These are phyloP conservation scores for Scaptomyza pallida DNA, from an alignment of 1,140 invertebrate genomes.

Conservation along the genomic window DNA sequence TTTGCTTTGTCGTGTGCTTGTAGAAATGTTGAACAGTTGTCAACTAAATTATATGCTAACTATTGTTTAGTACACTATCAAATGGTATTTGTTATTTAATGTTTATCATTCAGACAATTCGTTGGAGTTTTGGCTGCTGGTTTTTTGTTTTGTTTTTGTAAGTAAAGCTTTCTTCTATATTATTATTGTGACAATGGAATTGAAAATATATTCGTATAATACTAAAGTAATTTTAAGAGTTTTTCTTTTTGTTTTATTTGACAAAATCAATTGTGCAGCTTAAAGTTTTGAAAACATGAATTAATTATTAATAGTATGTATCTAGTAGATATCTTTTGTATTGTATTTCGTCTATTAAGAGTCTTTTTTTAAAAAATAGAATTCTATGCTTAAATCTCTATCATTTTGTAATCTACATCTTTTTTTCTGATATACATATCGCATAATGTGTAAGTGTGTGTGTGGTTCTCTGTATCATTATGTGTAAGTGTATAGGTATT, in stretches of 20 bases:
- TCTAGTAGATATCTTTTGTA: conserved; percentile 61
- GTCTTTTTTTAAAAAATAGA: conserved; percentile 82
- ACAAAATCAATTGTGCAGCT: conserved; percentile 68
- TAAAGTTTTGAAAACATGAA: conserved; percentile 60
- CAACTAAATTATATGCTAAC: conserved; percentile 56
- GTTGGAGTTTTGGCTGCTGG: conserved; percentile 46
- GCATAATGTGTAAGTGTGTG: conserved; percentile 38
- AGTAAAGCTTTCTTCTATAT: conserved; percentile 68
- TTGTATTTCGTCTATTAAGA: conserved; percentile 77
- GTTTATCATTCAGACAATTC: conserved; percentile 39
- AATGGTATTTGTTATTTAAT: conserved; percentile 21
- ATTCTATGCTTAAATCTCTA: conserved; percentile 74
- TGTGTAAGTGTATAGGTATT: conserved; percentile 58
- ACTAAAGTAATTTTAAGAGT: conserved; percentile 56
- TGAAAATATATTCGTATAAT: conserved; percentile 59
- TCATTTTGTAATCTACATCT: conserved; percentile 67
- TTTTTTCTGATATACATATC: conserved; percentile 64
- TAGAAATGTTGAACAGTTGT: conserved; percentile 28
- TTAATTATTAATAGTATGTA: conserved; percentile 52
- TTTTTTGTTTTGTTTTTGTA: too few relatives aligned
- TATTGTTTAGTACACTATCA: conserved; percentile 43
- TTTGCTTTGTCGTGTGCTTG: conserved; percentile 58
- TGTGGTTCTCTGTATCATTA: conserved; percentile 25
- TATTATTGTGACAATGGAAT: conserved; percentile 72
- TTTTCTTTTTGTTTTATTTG: conserved; percentile 48